Evolutionary conservation across 2,113 vertebrate genomes (phyloP).

Genomic region (Numida meleagris): DNA sequence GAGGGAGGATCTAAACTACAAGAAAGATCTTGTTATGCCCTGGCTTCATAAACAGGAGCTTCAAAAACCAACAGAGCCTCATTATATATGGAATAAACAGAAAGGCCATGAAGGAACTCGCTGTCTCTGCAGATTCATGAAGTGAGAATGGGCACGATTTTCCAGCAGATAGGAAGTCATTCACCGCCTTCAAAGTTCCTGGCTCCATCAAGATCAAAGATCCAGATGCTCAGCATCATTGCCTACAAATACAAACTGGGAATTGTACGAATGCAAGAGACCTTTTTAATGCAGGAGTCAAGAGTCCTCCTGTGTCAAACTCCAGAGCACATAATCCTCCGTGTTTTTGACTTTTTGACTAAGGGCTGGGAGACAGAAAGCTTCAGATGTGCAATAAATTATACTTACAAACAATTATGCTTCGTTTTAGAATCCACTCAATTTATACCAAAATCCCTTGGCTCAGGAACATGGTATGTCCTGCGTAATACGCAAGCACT

Average conservation of each 20-base stretch:
- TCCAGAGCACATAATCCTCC: neutral
- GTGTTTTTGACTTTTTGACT: neutral
- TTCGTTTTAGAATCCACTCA: neutral
- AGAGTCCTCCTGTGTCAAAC: neutral
- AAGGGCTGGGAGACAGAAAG: neutral
- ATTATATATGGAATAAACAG: slow-evolving; percentile 34
- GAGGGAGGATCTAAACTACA: slow-evolving; percentile 4
- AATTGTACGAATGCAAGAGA: neutral
- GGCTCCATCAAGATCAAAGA: neutral
- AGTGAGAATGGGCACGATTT: slow-evolving; percentile 16
- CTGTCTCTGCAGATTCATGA: slow-evolving; percentile 1
- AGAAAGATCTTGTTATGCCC: slow-evolving; percentile 19
- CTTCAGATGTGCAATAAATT: neutral
- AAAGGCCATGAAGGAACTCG: neutral
- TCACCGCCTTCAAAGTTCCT: slow-evolving; percentile 15
- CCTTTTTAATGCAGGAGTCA: neutral
- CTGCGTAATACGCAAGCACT: neutral
- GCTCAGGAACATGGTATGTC: neutral
- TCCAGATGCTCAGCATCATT: neutral
- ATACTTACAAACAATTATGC: slow-evolving; percentile 11
- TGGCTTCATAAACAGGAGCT: neutral
- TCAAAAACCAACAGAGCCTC: slow-evolving; percentile 38
- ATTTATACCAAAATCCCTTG: slow-evolving; percentile 23
- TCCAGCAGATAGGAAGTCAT: slow-evolving; percentile 27
- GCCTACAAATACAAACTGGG: slow-evolving; percentile 4